Evolutionary conservation across 1,140 invertebrate genomes (phyloP).

Genomic region (Orius insidiosus): DNA sequence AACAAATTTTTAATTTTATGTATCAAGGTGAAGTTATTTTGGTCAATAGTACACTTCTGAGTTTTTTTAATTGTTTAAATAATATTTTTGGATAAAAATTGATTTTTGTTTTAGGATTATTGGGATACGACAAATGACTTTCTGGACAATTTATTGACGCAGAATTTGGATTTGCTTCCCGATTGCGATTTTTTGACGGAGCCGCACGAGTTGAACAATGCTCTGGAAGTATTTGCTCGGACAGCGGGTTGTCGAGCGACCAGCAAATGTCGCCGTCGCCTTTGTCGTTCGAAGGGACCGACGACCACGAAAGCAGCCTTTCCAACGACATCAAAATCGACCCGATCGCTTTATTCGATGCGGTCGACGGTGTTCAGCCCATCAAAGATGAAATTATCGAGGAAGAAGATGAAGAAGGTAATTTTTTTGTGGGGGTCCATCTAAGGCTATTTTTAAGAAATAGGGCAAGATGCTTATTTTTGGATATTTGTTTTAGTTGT

Average conservation of each 20-base stretch:
- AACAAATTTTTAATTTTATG: too few relatives aligned
- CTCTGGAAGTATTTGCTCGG: conserved; percentile 19
- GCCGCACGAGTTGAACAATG: conserved; percentile 5
- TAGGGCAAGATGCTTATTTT: neutral
- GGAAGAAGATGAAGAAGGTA: conserved; percentile 20
- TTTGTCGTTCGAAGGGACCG: conserved; percentile 7
- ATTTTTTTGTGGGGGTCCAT: conserved; percentile 7
- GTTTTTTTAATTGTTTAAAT: too few relatives aligned
- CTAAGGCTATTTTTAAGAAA: conserved; percentile 1
- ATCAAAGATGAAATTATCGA: neutral
- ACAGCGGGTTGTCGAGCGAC: conserved; percentile 20
- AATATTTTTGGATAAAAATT: too few relatives aligned
- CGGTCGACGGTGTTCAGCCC: too few relatives aligned
- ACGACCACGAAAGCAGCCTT: too few relatives aligned
- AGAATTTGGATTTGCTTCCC: conserved; percentile 11
- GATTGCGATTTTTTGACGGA: conserved; percentile 5
- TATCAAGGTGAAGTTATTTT: too few relatives aligned
- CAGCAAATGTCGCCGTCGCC: conserved; percentile 19
- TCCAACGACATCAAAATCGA: too few relatives aligned
- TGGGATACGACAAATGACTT: conserved; percentile 19
- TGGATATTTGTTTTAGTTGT: neutral
- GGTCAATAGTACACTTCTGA: too few relatives aligned
- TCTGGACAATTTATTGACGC: conserved; percentile 9
- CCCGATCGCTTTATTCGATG: too few relatives aligned
- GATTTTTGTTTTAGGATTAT: conserved; percentile 6